phyloP scores from a whole-genome alignment of 2,797 vertebrate genomes.

The Tadarida brasiliensis region DNA sequence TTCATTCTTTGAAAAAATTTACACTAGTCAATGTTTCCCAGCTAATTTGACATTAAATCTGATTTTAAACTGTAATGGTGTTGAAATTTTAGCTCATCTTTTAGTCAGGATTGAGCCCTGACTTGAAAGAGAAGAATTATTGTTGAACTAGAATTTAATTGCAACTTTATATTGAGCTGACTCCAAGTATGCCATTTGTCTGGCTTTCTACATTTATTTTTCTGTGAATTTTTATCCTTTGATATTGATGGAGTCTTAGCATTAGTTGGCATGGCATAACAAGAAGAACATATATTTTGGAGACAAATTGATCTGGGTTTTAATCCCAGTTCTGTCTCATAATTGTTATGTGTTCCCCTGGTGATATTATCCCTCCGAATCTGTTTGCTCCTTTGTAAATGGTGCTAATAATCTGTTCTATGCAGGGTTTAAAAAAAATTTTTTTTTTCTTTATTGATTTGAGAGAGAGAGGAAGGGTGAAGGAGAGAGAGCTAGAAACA shows the following conservation, averaged over 20 bases:
- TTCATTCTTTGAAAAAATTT: constrained; percentile 36
- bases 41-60: constrained; percentile 4
- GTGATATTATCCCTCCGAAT: constrained; percentile 9
- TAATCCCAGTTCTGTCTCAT: neutral
- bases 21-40: neutral
- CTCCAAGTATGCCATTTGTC: neutral
- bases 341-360: neutral
- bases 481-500: no score
- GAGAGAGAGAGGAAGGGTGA: no score
- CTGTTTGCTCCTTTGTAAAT: constrained; percentile 35
- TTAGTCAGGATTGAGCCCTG: neutral
- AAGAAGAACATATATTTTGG: constrained; percentile 39
- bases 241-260: neutral
- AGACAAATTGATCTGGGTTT: neutral
- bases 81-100: constrained; percentile 40
- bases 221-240: neutral
- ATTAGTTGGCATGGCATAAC: neutral
- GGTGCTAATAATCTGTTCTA: neutral
- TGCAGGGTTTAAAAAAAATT: neutral
- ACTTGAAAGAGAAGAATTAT: constrained; percentile 18
- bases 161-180: neutral
- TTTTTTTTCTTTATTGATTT: no score
- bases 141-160: constrained; percentile 18
- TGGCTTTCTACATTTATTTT: neutral
- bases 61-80: neutral